Base-by-base conservation (phyloP, 2,797 vertebrate species). In the Varecia variegata region DNA sequence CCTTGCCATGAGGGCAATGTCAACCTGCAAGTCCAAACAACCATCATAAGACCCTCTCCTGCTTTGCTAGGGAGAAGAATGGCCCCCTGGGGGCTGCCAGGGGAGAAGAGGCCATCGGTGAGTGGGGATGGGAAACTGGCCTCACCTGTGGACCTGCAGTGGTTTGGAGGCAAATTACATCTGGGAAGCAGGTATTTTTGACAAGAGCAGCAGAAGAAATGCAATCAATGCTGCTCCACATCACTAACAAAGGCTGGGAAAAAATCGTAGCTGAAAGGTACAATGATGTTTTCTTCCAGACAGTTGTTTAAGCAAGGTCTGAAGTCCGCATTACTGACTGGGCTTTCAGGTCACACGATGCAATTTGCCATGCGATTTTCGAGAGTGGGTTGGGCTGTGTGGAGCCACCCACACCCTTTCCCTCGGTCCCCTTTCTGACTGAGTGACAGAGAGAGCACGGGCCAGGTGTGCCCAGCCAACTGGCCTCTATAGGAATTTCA, bases 401-500 rank as follows among this genome's bases (percentile, higher is more conserved):
- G 30, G 85, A 94, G n/a, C 76, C 77, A 25, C 43, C 30, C 7
- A 1, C n/a, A 7, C 43, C 71, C 76, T 76, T 45, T 95, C 47
- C 79, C 68, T 88, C 70, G 27, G 47, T 23, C 13, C 40, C 60
- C 47, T 50, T 60, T 58, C 7, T 30, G 56, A 70, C 27, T n/a
- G 3, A 15, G 65, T 35, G 90, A 52, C 7, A 7, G 74, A 68
- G 56, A 65, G 35, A 68, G 52, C 20, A 14, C 60, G 54, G 74
- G 65, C 62, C 88, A 90, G 54, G 58, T 50, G 38, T 77, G 65
- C 74, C 62, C 10, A 20, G 81, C 35, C 89, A 92, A 21, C 21
- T 70, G 83, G 79, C 82, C 60, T 97, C 95, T 73, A 17, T 9
- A 81, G 76, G 92, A 80, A 92, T 95, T 74, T 81, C 71, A 92